Percentiles rank a stretch among this genome's conserved stretches.
Evolutionary conservation across 1,140 invertebrate genomes (phyloP).

Genomic region (Trissolcus basalis): DNA sequence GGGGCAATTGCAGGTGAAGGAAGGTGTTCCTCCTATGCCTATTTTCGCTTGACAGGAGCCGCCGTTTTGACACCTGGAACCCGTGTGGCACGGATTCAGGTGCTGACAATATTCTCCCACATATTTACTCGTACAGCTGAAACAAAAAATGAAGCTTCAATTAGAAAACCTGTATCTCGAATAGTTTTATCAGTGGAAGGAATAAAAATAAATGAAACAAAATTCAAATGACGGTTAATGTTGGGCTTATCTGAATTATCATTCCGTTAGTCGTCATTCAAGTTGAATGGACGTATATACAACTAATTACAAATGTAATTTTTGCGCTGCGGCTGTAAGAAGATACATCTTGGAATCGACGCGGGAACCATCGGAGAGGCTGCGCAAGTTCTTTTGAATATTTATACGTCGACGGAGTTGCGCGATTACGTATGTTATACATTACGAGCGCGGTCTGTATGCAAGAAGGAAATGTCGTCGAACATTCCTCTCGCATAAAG

Average conservation of each 20-base stretch:
- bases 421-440: conserved; percentile 59
- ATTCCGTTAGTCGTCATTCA: conserved; percentile 19
- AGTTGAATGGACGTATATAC: conserved; percentile 17
- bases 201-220: background rate
- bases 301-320: conserved; percentile 27
- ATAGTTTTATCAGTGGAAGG: no score
- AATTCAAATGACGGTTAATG: no score
- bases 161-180: no score
- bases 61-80: conserved; percentile 91
- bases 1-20: conserved; percentile 90
- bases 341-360: conserved; percentile 33
- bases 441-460: conserved; percentile 43
- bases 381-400: conserved; percentile 50
- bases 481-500: conserved; percentile 55
- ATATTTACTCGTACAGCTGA: conserved; percentile 92
- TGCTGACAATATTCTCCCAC: conserved; percentile 96
- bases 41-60: conserved; percentile 90
- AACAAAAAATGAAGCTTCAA: conserved; percentile 71
- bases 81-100: conserved; percentile 93
- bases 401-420: conserved; percentile 47
- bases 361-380: conserved; percentile 20
- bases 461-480: conserved; percentile 52
- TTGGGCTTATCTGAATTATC: background rate
- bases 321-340: background rate
- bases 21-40: conserved; percentile 81